phyloP scores from a whole-genome alignment of 2,113 vertebrate species.

The Uropsilus gracilis region DNA sequence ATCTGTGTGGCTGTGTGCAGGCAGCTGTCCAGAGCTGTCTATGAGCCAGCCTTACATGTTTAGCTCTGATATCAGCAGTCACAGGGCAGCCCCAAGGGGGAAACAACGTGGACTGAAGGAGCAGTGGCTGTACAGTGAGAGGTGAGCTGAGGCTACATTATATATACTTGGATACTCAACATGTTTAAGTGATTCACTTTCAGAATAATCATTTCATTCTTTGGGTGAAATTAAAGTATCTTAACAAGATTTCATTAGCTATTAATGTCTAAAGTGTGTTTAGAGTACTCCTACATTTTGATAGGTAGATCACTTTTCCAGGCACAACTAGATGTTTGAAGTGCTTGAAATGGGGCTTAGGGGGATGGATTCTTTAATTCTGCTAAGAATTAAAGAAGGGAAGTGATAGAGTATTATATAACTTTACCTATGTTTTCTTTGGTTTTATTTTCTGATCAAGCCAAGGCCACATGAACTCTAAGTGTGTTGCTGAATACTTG shows the following conservation, averaged over 20 bases:
- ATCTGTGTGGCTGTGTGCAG: background rate
- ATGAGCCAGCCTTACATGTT: background rate
- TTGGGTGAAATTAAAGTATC: background rate
- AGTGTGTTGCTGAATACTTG: background rate
- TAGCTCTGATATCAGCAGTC: background rate
- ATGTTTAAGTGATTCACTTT: background rate
- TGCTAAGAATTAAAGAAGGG: background rate
- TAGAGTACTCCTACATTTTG: background rate
- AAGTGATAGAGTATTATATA: background rate
- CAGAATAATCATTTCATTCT: constrained; percentile 32
- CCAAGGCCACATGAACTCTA: background rate
- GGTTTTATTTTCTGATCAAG: background rate
- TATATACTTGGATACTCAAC: background rate
- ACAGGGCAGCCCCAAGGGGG: too few relatives aligned
- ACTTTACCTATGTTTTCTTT: background rate
- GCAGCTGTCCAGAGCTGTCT: background rate
- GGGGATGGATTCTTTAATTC: background rate
- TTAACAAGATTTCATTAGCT: background rate
- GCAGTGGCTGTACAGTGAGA: background rate
- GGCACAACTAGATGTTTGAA: background rate
- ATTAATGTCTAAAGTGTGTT: background rate
- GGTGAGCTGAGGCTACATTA: background rate
- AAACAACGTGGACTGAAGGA: background rate
- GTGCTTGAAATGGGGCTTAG: background rate
- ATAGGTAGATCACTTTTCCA: background rate